A percentile compares a stretch with the other conserved stretches of the same genome.
phyloP scores from a whole-genome alignment of 2,888 invertebrate genomes.

The Chrysodeixis includens region DNA sequence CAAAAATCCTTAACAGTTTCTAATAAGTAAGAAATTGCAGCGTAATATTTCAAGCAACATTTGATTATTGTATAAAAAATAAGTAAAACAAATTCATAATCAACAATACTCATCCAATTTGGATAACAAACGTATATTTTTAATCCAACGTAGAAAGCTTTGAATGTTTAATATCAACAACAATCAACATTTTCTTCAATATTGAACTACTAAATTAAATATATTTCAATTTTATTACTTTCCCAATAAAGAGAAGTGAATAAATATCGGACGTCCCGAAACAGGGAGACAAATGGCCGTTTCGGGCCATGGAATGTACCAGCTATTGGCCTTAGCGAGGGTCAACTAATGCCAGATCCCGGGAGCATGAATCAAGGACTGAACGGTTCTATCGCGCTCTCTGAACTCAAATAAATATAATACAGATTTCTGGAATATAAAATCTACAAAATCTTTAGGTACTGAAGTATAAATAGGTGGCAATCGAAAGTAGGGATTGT shows the following conservation, averaged over 20 bases:
- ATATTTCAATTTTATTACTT: conserved; percentile 55
- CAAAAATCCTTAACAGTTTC: too few relatives aligned
- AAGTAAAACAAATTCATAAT: not conserved
- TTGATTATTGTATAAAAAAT: too few relatives aligned
- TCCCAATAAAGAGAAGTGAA: conserved; percentile 49
- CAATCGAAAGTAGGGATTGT: too few relatives aligned
- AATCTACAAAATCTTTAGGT: not conserved
- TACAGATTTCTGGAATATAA: not conserved
- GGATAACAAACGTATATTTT: not conserved
- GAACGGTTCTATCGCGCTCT: conserved; percentile 22
- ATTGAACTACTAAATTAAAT: conserved; percentile 38
- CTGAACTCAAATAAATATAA: conserved; percentile 6
- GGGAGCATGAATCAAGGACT: conserved; percentile 35
- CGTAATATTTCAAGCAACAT: too few relatives aligned
- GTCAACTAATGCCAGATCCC: conserved; percentile 49
- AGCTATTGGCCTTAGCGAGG: conserved; percentile 50
- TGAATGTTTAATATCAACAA: conserved; percentile 1
- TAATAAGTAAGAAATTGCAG: too few relatives aligned
- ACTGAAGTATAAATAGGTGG: not conserved
- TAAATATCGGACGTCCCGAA: conserved; percentile 50
- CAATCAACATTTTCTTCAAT: not conserved
- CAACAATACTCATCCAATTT: too few relatives aligned
- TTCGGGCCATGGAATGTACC: conserved; percentile 49
- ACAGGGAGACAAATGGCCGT: conserved; percentile 54
- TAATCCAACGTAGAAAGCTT: not conserved